Evolutionary conservation across 92 coral and sea anemone species (phyloP).

Genomic region (Galaxea fascicularis): DNA sequence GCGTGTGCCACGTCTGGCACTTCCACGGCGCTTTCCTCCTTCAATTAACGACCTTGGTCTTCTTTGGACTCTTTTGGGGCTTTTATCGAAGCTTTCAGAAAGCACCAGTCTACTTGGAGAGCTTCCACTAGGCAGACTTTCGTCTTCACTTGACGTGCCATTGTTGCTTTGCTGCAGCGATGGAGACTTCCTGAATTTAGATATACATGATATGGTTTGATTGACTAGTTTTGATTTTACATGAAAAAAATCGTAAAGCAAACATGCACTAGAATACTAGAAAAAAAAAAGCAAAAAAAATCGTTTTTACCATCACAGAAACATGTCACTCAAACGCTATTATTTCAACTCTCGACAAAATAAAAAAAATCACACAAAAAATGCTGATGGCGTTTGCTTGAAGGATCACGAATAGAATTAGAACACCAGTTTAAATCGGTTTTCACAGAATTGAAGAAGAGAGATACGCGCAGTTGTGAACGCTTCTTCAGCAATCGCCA

Average conservation of each 20-base stretch:
- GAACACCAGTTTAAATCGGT: too few species aligned
- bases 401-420: neutral
- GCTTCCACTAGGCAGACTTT: conserved; percentile 15
- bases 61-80: neutral
- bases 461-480: neutral
- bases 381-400: neutral
- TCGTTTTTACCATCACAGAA: neutral
- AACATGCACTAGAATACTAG: too few species aligned
- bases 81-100: conserved; percentile 17
- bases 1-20: conserved; percentile 15
- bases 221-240: too few species aligned
- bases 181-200: neutral
- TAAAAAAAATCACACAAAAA: neutral
- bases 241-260: too few species aligned
- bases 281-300: too few species aligned
- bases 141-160: conserved; percentile 18
- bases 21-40: conserved; percentile 34
- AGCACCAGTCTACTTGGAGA: conserved; percentile 2
- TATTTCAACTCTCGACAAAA: neutral
- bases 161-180: conserved; percentile 28
- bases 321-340: neutral
- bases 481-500: too few species aligned
- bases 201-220: neutral
- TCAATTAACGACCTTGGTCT: conserved; percentile 14
- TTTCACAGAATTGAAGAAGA: neutral